Percentiles rank a stretch among this genome's conserved stretches.
phyloP scores from a whole-genome alignment of 1,140 invertebrate species.

The Cherax destructor region DNA sequence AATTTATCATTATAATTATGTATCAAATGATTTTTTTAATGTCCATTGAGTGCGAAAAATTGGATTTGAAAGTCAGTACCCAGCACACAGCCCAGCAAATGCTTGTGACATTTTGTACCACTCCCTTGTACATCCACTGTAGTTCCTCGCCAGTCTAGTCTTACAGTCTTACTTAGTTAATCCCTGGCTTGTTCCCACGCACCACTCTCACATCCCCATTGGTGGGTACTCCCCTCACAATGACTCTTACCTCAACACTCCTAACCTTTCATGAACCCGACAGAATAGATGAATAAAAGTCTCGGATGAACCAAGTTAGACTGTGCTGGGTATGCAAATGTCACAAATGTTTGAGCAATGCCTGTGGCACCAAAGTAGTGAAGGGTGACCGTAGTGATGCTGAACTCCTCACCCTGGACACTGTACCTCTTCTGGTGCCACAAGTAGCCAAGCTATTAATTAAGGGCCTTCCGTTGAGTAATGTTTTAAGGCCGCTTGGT shows the following conservation, averaged over 20 bases:
- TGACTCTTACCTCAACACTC: neutral
- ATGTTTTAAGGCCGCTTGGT: conserved; percentile 8
- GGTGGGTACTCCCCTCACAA: neutral
- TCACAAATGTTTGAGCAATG: conserved; percentile 36
- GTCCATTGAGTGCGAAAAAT: conserved; percentile 23
- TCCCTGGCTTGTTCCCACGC: neutral
- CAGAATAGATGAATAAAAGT: neutral
- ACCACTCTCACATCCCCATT: neutral
- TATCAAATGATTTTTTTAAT: conserved; percentile 27
- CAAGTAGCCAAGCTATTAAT: neutral
- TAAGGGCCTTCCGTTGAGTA: neutral
- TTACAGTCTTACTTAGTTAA: conserved; percentile 48
- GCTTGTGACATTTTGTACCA: conserved; percentile 51
- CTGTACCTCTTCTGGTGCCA: neutral
- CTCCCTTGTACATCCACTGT: conserved; percentile 42
- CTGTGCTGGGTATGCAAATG: conserved; percentile 38
- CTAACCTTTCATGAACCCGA: neutral
- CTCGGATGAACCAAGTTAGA: conserved; percentile 15
- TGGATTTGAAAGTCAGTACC: neutral
- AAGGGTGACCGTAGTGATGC: neutral
- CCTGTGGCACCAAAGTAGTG: neutral
- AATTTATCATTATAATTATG: conserved; percentile 45
- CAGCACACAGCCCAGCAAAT: conserved; percentile 27
- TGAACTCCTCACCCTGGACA: neutral
- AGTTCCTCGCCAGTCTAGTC: conserved; percentile 67